Percentiles rank a stretch among this genome's conserved stretches.
Conservation (phyloP, 2,797 vertebrate species). For the Gymnothorax reevesii region DNA sequence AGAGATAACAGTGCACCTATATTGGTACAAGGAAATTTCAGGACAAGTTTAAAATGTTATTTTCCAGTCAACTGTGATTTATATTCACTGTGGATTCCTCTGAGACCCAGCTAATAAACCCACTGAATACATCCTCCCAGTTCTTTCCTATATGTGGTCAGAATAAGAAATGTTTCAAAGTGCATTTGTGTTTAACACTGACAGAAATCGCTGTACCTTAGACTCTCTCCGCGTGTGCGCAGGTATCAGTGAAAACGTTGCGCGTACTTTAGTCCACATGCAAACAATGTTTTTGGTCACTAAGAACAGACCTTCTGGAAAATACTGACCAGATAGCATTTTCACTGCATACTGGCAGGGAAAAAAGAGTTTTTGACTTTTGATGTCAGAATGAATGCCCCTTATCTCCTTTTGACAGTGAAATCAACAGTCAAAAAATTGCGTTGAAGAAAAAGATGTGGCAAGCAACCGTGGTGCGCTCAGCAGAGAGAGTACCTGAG, state of each 20-base stretch:
- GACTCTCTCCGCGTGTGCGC: background rate
- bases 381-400: too few relatives aligned
- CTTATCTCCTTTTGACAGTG: background rate
- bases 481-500: background rate
- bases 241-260: too few relatives aligned
- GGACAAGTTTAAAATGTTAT: slow-evolving; percentile 60
- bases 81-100: slow-evolving; percentile 56
- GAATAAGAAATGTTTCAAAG: slow-evolving; percentile 41
- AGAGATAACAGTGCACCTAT: slow-evolving; percentile 71
- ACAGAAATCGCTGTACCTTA: background rate
- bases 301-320: too few relatives aligned
- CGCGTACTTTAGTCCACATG: too few relatives aligned
- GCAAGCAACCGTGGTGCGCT: background rate
- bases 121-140: slow-evolving; percentile 53
- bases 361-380: too few relatives aligned
- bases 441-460: background rate
- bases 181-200: background rate
- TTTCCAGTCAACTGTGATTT: slow-evolving; percentile 76
- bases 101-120: background rate
- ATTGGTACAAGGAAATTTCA: slow-evolving; percentile 68
- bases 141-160: slow-evolving; percentile 60
- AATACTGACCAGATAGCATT: too few relatives aligned
- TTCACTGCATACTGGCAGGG: too few relatives aligned
- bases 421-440: background rate
- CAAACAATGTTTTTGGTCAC: too few relatives aligned